Evolutionary conservation across 2,797 vertebrate species (phyloP).

Genomic region (Psittacula derbiana): DNA sequence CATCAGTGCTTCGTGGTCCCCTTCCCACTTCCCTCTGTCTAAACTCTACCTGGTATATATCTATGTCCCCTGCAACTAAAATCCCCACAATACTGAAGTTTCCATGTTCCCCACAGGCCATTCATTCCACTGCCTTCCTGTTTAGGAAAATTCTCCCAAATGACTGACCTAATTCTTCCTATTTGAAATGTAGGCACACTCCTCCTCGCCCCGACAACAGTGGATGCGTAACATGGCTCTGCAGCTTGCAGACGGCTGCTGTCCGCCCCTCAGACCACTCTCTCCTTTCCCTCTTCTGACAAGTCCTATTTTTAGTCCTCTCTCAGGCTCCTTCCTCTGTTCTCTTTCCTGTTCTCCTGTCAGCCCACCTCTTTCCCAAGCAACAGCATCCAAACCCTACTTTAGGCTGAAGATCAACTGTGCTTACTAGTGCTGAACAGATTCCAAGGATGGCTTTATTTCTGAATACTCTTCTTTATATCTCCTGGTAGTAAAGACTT

Average conservation of each 20-base stretch:
- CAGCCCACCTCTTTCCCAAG: neutral
- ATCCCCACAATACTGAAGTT: neutral
- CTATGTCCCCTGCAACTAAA: neutral
- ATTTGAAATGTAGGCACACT: neutral
- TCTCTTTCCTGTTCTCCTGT: neutral
- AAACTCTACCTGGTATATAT: neutral
- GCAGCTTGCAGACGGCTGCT: neutral
- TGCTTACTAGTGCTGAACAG: neutral
- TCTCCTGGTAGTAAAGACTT: neutral
- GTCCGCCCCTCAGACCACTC: neutral
- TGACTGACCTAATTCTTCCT: neutral
- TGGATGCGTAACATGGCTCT: neutral
- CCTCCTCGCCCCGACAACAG: neutral
- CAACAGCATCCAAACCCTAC: neutral
- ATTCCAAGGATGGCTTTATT: neutral
- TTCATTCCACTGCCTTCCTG: neutral
- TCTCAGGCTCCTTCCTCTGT: neutral
- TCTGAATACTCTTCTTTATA: neutral
- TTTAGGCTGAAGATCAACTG: neutral
- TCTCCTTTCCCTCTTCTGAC: neutral
- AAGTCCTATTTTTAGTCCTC: constrained; percentile 15
- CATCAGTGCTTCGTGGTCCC: neutral
- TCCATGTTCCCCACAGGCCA: neutral
- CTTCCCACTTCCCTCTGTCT: neutral
- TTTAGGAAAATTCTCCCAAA: neutral